A percentile compares a stretch with the other conserved stretches of the same genome.
Conservation (phyloP, 2,888 invertebrate species). For the Trichogramma evanescens region DNA sequence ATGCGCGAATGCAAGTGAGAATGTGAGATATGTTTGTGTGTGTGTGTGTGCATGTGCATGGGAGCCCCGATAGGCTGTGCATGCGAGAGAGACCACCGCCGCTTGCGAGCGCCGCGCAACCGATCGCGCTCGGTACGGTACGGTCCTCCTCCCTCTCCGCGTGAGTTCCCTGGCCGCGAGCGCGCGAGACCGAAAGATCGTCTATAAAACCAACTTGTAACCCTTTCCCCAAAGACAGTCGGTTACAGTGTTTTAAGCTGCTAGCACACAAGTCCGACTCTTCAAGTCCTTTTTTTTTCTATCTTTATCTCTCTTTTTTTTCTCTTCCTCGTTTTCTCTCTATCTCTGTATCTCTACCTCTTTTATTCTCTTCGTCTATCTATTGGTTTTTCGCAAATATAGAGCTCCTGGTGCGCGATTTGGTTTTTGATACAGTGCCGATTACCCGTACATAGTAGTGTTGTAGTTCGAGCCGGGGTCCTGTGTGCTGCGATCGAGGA, state of each 20-base stretch:
- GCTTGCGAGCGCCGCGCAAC: neutral
- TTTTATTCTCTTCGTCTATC: neutral
- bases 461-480: neutral
- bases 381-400: too few species aligned
- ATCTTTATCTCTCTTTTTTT: neutral
- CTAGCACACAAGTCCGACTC: neutral
- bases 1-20: too few species aligned
- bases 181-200: neutral
- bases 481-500: neutral
- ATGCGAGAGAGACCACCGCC: neutral
- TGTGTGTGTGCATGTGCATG: neutral
- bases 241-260: neutral
- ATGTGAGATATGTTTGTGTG: too few species aligned
- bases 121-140: neutral
- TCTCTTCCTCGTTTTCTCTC: neutral
- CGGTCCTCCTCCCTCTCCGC: neutral
- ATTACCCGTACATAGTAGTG: neutral
- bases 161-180: neutral
- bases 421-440: too few species aligned
- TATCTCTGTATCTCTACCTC: neutral
- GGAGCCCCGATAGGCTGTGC: neutral
- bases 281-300: too few species aligned
- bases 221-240: constrained; percentile 24
- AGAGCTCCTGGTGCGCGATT: too few species aligned
- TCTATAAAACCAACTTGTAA: constrained; percentile 16